phyloP scores from a whole-genome alignment of 2,113 vertebrate species.

The Sylvia atricapilla region DNA sequence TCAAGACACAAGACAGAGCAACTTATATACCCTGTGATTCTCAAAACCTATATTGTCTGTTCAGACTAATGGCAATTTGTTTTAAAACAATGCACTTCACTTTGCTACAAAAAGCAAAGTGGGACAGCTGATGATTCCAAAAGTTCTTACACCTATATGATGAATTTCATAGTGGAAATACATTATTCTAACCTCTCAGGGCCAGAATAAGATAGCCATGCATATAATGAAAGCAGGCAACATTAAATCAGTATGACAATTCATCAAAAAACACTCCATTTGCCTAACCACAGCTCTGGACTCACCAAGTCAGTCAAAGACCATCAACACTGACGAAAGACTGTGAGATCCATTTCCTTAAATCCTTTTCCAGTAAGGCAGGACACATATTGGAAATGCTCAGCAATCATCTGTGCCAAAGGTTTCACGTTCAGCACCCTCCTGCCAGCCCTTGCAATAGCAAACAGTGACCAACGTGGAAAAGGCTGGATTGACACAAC shows the following conservation, averaged over 20 bases:
- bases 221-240: background rate
- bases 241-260: background rate
- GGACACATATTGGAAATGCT: background rate
- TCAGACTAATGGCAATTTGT: background rate
- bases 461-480: background rate
- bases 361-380: background rate
- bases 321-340: background rate
- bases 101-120: background rate
- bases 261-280: background rate
- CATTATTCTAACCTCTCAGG: background rate
- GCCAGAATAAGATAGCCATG: background rate
- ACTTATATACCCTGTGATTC: background rate
- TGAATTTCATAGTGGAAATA: background rate
- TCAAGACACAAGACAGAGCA: background rate
- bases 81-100: background rate
- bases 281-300: background rate
- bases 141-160: background rate
- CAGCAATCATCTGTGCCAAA: background rate
- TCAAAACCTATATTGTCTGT: background rate
- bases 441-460: background rate
- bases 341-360: background rate
- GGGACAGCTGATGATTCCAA: background rate
- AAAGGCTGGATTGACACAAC: background rate
- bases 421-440: background rate
- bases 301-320: background rate